These are phyloP conservation scores for Brachypalpus laphriformis DNA, from an alignment of 2,888 invertebrate genomes.

Conservation along the genomic window DNA sequence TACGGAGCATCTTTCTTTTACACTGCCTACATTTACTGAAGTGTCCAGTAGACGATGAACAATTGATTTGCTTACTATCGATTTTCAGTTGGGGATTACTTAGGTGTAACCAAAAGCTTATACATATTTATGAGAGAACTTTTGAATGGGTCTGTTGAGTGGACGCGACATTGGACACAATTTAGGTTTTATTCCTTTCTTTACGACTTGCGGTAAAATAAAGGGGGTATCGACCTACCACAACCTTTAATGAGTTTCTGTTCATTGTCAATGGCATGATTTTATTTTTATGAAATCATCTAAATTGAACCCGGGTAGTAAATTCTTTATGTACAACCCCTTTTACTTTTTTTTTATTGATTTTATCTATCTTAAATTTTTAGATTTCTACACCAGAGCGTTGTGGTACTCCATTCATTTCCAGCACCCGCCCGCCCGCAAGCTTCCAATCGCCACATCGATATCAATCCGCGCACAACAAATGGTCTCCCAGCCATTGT, in stretches of 20 bases:
- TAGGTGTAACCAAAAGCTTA: neutral
- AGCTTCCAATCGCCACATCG: conserved; percentile 66
- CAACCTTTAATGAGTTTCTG: neutral
- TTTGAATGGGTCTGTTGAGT: neutral
- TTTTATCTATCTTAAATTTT: neutral
- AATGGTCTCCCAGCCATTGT: conserved; percentile 45
- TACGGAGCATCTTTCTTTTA: neutral
- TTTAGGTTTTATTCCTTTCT: neutral
- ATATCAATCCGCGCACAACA: conserved; percentile 53
- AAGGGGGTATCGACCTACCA: neutral
- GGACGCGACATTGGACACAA: neutral
- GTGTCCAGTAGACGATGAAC: neutral
- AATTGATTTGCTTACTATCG: conserved; percentile 4
- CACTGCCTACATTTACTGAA: neutral
- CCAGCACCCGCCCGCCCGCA: conserved; percentile 21
- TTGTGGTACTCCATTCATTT: conserved; percentile 49
- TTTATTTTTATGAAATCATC: neutral
- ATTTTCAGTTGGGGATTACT: conserved; percentile 11
- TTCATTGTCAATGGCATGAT: neutral
- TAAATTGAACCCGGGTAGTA: neutral
- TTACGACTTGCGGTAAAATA: neutral
- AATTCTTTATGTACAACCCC: neutral
- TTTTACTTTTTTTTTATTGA: neutral
- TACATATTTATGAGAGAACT: conserved; percentile 1
- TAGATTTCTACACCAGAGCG: conserved; percentile 51